Base-by-base conservation (phyloP, 1,140 invertebrate genomes). In the Fopius arisanus region DNA sequence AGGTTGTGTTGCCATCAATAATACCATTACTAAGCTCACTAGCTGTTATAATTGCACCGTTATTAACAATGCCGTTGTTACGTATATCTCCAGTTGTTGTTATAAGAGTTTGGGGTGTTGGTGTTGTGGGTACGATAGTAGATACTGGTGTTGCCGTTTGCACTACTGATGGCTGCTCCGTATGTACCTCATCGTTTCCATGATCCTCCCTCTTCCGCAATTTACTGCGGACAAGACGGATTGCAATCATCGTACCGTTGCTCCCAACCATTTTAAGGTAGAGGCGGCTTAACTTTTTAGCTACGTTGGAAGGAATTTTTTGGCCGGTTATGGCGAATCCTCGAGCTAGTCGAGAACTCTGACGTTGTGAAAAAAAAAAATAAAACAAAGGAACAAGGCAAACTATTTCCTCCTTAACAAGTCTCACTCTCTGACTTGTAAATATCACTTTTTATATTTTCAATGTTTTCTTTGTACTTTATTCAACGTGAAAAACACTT, bases 151-250 rank as follows among this genome's bases (percentile, higher is more conserved):
- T 88, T 29, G 90, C 87, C 23, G 91, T 90, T 82, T 92, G 90
- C 67, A 92, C 90, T 10, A 90, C 87, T 54, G 91, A 89, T 41
- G 83, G 76, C 79, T 91, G 91, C 66, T 92, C 89, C n/a, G 91
- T 90, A 78, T 92, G 91, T 67, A 91, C 90, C 71, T 90, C 89
- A 79, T 91, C 90, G 74, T 90, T 89, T 83, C 92, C 90, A 83
- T 92, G 91, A 80, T 95, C 94, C 88, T 95, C 94, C 73, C 93
- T 90, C 88, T 95, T 95, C 80, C 93, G 91, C 87, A 95, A 90
- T 89, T 95, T 95, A 88, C 93, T 95, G 91, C 93, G 93, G 88
- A 95, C 94, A 92, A 95, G 92, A 88, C 93, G 93, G 83, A 95
- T 93, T 81, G 94, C 93, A 87, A 94, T 92, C 91, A 95, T 92